A percentile compares a stretch with the other conserved stretches of the same genome.
These are phyloP conservation scores for Chaenogobius annularis DNA, from an alignment of 2,113 vertebrate genomes.

Conservation along the genomic window DNA sequence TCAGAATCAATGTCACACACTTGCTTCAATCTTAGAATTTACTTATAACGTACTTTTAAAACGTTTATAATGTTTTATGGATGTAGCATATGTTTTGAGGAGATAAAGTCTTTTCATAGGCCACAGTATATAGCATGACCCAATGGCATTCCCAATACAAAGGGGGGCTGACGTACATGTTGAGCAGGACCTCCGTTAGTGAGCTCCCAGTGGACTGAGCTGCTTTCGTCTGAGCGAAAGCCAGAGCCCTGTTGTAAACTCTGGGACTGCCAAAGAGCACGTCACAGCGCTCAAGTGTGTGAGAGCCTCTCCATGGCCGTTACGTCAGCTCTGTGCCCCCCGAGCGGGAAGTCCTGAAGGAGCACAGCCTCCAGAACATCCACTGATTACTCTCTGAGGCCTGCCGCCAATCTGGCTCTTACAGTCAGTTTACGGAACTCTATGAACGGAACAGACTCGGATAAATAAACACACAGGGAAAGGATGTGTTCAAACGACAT, in stretches of 20 bases:
- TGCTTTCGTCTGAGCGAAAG: constrained; percentile 11
- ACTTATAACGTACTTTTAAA: too few species aligned
- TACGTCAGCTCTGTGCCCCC: constrained; percentile 44
- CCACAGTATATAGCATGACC: neutral
- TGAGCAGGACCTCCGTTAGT: neutral
- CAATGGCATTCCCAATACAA: neutral
- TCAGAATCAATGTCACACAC: too few species aligned
- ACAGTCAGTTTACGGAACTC: constrained; percentile 13
- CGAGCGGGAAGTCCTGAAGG: constrained; percentile 9
- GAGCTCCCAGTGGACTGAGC: constrained; percentile 37
- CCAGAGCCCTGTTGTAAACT: constrained; percentile 23
- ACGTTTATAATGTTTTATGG: too few species aligned
- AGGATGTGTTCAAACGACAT: constrained; percentile 21
- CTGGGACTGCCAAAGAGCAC: constrained; percentile 25
- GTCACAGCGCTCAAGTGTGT: constrained; percentile 39
- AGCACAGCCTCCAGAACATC: neutral
- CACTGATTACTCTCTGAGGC: constrained; percentile 8
- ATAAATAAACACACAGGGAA: constrained; percentile 6
- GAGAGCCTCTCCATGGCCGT: constrained; percentile 20
- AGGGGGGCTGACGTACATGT: neutral
- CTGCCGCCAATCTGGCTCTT: constrained; percentile 31
- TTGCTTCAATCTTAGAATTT: too few species aligned
- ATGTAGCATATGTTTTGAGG: neutral
- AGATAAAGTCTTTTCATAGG: neutral
- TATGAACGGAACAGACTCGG: neutral